Evolutionary conservation across 2,888 invertebrate species (phyloP), one percentile per base, ranked within the genome.

Genomic region (Lithophane ornitopus): DNA sequence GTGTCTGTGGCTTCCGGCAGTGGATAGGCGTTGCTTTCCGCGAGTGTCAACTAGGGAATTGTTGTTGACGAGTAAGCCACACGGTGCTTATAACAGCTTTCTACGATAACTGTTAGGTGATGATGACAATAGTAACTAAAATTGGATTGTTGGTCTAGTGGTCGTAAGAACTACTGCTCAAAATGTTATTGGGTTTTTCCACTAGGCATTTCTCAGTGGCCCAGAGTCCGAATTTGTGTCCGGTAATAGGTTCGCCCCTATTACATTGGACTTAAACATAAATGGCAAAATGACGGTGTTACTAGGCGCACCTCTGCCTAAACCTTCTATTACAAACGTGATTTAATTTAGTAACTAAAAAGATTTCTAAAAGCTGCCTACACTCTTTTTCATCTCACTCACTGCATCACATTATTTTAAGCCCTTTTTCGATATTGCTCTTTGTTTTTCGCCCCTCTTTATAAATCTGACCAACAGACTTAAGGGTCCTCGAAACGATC

Each of bases 1-100:
- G 39, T 66, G 61, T 73, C 44, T 59, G 0, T 9, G 11, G 11
- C 26, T 81, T 84, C 81, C 74, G 81, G 63, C 65, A 69, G 12
- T 56, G n/a, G 39, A 19, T 41, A 46, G 62, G 39, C 54, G 14
- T 59, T 58, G 14, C 19, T 67, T 78, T 39, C 3, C n/a, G 56
- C 0, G 44, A 59, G 28, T 63, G 14, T 68, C 26, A 19, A 34
- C 34, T 58, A 58, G 16, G 12, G n/a, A 28, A 49, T 28, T 28
- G 3, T 62, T 39, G 11, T 76, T 44, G 7, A 28, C 19, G 26
- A 26, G 58, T 69, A 14, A 56, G 14, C 7, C 12, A 66, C 8
- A 6, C 11, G 26, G 6, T 16, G 16, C 6, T 44, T 3, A 2
- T 22, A n/a, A 14, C 12, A n/a, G 26, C 19, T 14, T 22, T 41